phyloP scores from a whole-genome alignment of 2,797 vertebrate species.

The Falco naumanni region DNA sequence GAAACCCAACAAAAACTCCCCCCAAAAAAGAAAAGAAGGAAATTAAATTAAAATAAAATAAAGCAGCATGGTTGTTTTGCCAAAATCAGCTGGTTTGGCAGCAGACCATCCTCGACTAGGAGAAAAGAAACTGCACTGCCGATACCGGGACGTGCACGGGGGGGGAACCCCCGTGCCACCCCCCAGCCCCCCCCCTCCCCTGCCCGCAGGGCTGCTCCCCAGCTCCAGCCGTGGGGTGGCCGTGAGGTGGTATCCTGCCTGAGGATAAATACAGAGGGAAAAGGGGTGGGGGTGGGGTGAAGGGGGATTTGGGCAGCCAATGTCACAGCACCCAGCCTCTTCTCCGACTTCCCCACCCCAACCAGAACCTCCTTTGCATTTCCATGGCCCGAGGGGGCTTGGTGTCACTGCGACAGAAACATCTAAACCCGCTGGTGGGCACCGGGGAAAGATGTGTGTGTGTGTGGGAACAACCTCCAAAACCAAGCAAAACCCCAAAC shows the following conservation, averaged over 20 bases:
- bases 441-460: not conserved
- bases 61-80: fast-evolving
- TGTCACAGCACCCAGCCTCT: not conserved
- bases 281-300: not conserved
- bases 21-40: too few relatives aligned
- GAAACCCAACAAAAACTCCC: fast-evolving
- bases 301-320: not conserved
- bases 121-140: not conserved
- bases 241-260: fast-evolving
- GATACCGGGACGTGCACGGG: fast-evolving
- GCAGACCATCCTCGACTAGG: not conserved
- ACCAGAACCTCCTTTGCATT: constrained; percentile 13
- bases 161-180: not conserved
- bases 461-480: too few relatives aligned
- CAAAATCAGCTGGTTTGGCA: not conserved
- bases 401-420: not conserved
- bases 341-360: constrained; percentile 5
- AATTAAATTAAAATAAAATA: not conserved
- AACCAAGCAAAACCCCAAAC: too few relatives aligned
- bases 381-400: constrained; percentile 27
- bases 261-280: not conserved
- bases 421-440: not conserved
- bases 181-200: not conserved
- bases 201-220: not conserved
- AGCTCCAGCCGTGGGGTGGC: not conserved